These are phyloP conservation scores for Elachura formosa DNA, from an alignment of 2,113 vertebrate species.

Conservation along the genomic window DNA sequence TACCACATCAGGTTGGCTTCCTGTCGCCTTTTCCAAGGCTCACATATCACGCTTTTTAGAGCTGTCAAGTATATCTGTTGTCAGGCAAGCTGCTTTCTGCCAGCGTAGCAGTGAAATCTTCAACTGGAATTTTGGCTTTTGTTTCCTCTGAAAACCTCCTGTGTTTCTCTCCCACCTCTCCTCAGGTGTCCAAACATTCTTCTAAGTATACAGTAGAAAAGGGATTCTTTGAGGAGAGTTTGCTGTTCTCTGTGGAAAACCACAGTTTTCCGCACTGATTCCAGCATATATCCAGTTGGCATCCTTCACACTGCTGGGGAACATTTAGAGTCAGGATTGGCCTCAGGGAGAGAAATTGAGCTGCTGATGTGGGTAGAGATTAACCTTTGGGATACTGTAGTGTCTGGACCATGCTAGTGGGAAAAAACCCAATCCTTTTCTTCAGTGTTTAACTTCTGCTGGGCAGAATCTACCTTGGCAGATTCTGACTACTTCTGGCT, in stretches of 20 bases:
- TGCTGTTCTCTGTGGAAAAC: neutral
- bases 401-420: neutral
- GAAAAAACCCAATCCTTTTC: neutral
- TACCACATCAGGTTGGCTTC: fast-evolving
- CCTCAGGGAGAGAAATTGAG: neutral
- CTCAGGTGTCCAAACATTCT: neutral
- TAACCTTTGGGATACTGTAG: neutral
- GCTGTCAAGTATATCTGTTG: fast-evolving
- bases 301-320: fast-evolving
- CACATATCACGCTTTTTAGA: fast-evolving
- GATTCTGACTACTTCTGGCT: neutral
- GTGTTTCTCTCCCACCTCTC: fast-evolving
- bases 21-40: neutral
- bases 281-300: neutral
- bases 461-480: conserved; percentile 1
- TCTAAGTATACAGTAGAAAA: neutral
- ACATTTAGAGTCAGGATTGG: fast-evolving
- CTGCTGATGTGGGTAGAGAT: neutral
- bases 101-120: neutral
- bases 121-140: neutral
- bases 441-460: neutral
- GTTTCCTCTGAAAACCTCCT: neutral
- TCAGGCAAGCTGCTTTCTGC: neutral
- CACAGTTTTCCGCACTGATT: neutral
- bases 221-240: neutral